These are phyloP conservation scores for Datnioides undecimradiatus DNA, from an alignment of 2,113 vertebrate species.

Conservation along the genomic window DNA sequence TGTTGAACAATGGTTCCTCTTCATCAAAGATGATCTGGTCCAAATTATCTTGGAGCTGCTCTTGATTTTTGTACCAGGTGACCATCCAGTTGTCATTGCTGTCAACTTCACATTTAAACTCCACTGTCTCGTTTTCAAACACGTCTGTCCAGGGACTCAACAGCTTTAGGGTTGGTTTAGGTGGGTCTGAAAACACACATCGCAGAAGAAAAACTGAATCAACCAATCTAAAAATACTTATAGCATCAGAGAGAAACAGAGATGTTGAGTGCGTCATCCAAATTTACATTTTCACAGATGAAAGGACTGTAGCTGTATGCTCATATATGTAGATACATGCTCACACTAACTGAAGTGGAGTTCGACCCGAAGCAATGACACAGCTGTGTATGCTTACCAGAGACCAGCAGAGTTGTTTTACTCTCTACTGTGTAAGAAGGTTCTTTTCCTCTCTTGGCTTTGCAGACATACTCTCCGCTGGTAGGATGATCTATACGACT, in stretches of 20 bases:
- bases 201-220: too few species aligned
- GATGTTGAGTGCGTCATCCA: background rate
- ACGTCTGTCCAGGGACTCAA: slow-evolving; percentile 39
- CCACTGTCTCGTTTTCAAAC: slow-evolving; percentile 54
- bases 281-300: background rate
- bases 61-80: slow-evolving; percentile 42
- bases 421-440: slow-evolving; percentile 34
- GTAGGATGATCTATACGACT: background rate
- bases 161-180: slow-evolving; percentile 24
- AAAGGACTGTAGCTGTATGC: background rate
- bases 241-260: background rate
- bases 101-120: background rate
- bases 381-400: slow-evolving; percentile 25
- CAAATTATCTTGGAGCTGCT: fast-evolving
- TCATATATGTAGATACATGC: background rate
- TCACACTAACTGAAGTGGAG: background rate
- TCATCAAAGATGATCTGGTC: fast-evolving
- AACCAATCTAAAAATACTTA: background rate
- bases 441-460: slow-evolving; percentile 40
- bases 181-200: slow-evolving; percentile 49
- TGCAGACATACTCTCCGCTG: slow-evolving; percentile 54
- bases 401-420: slow-evolving; percentile 23
- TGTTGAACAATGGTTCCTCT: background rate
- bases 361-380: background rate
- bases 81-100: slow-evolving; percentile 17